phyloP scores from a whole-genome alignment of 2,113 vertebrate species.

The Glaucomys volans region DNA sequence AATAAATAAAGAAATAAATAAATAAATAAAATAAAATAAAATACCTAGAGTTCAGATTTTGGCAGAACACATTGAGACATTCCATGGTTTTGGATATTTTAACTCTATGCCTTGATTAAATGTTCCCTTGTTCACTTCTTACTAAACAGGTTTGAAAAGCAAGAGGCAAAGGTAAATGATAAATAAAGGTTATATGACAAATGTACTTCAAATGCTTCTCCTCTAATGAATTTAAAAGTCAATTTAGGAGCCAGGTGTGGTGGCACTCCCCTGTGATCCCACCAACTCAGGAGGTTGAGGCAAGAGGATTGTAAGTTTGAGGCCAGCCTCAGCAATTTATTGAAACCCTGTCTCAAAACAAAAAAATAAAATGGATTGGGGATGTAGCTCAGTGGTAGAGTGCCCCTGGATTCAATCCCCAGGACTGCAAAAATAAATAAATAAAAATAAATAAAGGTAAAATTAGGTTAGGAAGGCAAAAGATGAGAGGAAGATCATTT shows the following conservation, averaged over 20 bases:
- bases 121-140: slow-evolving; percentile 57
- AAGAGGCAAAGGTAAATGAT: not conserved
- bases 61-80: not conserved
- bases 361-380: too few relatives aligned
- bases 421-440: too few relatives aligned
- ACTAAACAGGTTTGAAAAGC: not conserved
- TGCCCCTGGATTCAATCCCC: too few relatives aligned
- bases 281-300: too few relatives aligned
- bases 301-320: too few relatives aligned
- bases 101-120: slow-evolving; percentile 29
- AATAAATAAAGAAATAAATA: too few relatives aligned
- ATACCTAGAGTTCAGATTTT: slow-evolving; percentile 2
- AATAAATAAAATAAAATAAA: too few relatives aligned
- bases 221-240: slow-evolving; percentile 13
- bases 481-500: not conserved
- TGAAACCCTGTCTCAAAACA: too few relatives aligned
- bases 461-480: not conserved
- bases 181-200: slow-evolving; percentile 53
- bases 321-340: too few relatives aligned
- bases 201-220: slow-evolving; percentile 19
- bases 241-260: not conserved
- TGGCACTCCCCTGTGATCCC: too few relatives aligned
- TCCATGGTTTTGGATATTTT: slow-evolving; percentile 59
- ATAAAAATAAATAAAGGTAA: not conserved
- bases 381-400: too few relatives aligned